Evolutionary conservation across 2,888 invertebrate genomes (phyloP).

Genomic region (Phalangium opilio): DNA sequence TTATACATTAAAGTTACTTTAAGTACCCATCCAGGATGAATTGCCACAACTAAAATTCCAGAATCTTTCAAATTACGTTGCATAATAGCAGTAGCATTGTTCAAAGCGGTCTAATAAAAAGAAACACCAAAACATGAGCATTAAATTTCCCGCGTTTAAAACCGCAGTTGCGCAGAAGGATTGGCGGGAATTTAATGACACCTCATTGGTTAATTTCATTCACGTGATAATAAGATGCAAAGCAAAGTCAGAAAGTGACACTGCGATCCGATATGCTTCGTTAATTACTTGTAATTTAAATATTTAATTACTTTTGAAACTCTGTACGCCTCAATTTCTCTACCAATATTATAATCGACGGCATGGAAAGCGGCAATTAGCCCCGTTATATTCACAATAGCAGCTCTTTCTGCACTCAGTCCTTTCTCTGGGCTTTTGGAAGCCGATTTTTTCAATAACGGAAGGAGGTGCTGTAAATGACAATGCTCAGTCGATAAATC

Average conservation of each 20-base stretch:
- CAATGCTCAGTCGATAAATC: too few relatives aligned
- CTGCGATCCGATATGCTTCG: too few relatives aligned
- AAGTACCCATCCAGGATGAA: constrained; percentile 11
- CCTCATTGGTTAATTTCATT: too few relatives aligned
- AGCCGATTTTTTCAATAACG: background rate
- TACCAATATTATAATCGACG: background rate
- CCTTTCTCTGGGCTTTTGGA: background rate
- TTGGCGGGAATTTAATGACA: too few relatives aligned
- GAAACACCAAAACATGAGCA: too few relatives aligned
- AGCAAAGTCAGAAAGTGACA: too few relatives aligned
- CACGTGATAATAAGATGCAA: too few relatives aligned
- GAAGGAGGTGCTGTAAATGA: background rate
- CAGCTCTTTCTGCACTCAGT: constrained; percentile 5
- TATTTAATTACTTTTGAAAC: background rate
- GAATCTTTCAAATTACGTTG: constrained; percentile 4
- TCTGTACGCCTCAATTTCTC: background rate
- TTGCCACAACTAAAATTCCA: constrained; percentile 7
- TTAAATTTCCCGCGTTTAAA: background rate
- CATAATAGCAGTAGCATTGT: too few relatives aligned
- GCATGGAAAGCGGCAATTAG: constrained; percentile 4
- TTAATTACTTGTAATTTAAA: too few relatives aligned
- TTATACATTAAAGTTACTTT: too few relatives aligned
- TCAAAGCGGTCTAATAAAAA: too few relatives aligned
- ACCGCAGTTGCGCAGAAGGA: too few relatives aligned
- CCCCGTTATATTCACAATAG: constrained; percentile 8